Base-by-base conservation (phyloP, 2,113 vertebrate species). In the Pipra filicauda region DNA sequence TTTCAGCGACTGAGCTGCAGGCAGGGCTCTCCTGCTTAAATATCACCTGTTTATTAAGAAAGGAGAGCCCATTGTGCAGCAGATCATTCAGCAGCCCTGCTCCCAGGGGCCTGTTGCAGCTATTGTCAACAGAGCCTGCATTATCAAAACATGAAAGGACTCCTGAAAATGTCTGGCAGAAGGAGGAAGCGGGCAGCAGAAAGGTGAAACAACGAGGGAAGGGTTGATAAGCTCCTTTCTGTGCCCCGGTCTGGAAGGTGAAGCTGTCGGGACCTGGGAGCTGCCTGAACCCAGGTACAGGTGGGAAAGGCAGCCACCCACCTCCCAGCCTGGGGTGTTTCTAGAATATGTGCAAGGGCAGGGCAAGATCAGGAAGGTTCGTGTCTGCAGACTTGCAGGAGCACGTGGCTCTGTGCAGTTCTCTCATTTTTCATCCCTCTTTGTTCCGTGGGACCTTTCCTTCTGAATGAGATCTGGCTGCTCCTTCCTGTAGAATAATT, bases 381-480 rank as follows among this genome's bases (percentile, higher is more conserved):
- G 28, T 70, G 18, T 30, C 64, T 69, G 15, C 46, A 66, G 30
- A 3, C 30, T 19, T 52, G 41, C 49, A 28, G 51, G 41, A 61
- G 43, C 49, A 37, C 0, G 1, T 43, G 41, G 39, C 19, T 67
- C 69, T 37, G 23, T 3, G 8, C 17, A 64, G 31, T 46, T 91
- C 7, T 82, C 11, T 1, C 8, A 13, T 58, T 67, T 31, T 67
- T 66, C 12, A 57, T 10, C 37, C 43, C 26, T 76, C 55, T 54
- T 33, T 4, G 1, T 62, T 72, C 33, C 22, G 1, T 0, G 1
- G 51, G 27, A 73, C 59, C 18, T 78, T 24, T 70, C 9, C 35
- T 78, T 54, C 18, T 0, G 0, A 5, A 13, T 27, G 39, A 54
- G 88, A 30, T 9, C 39, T 35, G 76, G 5, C 72, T 67, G 62